phyloP scores from a whole-genome alignment of 1,140 invertebrate genomes.

The Frieseomelitta varia region DNA sequence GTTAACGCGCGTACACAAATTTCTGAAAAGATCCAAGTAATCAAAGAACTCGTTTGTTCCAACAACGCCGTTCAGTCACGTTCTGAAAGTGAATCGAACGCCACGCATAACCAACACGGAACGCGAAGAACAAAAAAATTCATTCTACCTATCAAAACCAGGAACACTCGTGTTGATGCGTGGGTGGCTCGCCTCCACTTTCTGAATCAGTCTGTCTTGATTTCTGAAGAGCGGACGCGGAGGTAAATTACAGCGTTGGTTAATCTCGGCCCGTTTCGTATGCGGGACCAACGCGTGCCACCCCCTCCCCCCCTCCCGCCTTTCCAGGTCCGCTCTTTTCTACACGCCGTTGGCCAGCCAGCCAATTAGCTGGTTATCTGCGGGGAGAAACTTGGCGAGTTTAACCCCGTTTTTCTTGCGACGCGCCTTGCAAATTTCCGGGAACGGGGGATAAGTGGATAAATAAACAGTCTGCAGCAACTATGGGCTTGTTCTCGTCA shows the following conservation, averaged over 20 bases:
- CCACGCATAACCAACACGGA: too few relatives aligned
- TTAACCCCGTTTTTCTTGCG: conserved; percentile 10
- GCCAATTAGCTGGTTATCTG: conserved; percentile 59
- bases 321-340: not conserved
- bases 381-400: conserved; percentile 32
- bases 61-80: not conserved
- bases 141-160: not conserved
- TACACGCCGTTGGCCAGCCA: conserved; percentile 24
- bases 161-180: not conserved
- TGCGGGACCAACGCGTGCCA: conserved; percentile 23
- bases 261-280: conserved; percentile 56
- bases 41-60: not conserved
- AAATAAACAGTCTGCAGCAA: conserved; percentile 39
- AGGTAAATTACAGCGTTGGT: conserved; percentile 40
- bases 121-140: conserved; percentile 2
- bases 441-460: conserved; percentile 3
- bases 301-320: not conserved
- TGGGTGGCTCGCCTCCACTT: conserved; percentile 1
- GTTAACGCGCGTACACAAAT: too few relatives aligned
- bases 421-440: conserved; percentile 56
- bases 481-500: too few relatives aligned
- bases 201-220: conserved; percentile 41
- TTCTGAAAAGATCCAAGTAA: not conserved
- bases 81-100: not conserved
- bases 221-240: conserved; percentile 33